Percentiles rank a stretch among this genome's conserved stretches.
These are phyloP conservation scores for Euura saliciscinereae DNA, from an alignment of 1,140 invertebrate genomes.

Conservation along the genomic window DNA sequence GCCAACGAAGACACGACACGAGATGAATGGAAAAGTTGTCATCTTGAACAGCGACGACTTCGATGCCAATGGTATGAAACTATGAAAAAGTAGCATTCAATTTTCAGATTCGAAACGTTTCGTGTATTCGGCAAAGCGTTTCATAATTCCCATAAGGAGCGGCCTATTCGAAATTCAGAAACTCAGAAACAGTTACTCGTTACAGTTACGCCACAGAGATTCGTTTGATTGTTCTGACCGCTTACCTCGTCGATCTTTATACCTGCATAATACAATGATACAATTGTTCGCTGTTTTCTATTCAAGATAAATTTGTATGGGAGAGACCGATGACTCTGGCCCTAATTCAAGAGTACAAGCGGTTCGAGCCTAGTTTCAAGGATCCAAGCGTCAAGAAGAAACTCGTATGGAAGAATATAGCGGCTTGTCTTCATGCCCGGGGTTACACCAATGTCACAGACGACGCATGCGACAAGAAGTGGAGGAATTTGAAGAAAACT, in stretches of 20 bases:
- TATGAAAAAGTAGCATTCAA: background rate
- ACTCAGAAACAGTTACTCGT: too few relatives aligned
- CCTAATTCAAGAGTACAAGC: conserved; percentile 17
- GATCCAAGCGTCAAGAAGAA: conserved; percentile 17
- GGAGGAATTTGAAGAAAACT: conserved; percentile 18
- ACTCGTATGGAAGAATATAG: conserved; percentile 14
- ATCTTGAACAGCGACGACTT: background rate
- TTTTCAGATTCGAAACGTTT: background rate
- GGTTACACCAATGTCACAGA: conserved; percentile 14
- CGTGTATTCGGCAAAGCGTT: background rate
- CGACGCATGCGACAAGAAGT: conserved; percentile 18
- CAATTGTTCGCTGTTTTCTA: background rate
- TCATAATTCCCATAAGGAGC: background rate
- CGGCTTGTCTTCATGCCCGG: background rate
- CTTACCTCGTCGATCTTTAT: too few relatives aligned
- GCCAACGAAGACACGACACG: background rate
- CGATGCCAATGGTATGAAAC: background rate
- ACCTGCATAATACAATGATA: too few relatives aligned
- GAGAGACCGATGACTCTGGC: conserved; percentile 11
- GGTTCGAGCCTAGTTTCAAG: conserved; percentile 14
- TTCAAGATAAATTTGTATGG: conserved; percentile 19
- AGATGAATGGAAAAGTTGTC: background rate
- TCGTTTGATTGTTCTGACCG: too few relatives aligned
- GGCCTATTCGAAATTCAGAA: background rate
- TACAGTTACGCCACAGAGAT: too few relatives aligned